Base-by-base conservation (phyloP, 1,140 invertebrate species). In the Goniozus legneri region DNA sequence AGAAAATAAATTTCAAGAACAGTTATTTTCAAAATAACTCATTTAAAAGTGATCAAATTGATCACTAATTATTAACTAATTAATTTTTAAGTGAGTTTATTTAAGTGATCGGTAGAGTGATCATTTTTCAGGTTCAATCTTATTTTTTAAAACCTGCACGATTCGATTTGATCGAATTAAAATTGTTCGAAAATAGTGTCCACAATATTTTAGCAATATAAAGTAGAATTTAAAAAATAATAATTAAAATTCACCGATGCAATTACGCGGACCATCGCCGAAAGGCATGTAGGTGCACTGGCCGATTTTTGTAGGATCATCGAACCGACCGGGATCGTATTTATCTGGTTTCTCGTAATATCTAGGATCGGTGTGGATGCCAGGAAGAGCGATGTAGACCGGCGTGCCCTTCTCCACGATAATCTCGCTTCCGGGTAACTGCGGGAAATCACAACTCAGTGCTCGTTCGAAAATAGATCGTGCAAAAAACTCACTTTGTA, bases 281-380 rank as follows among this genome's bases (percentile, higher is more conserved):
- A 71, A 71, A 0, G 65, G 64, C 44, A 71, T 38, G 14, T 55
- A 68, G 1, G 58, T 56, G 15, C 33, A 56, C 0, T 41, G 33
- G 21, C 38, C 19, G 2, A 64, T 63, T 14, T 67, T 62, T 20
- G 40, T 51, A 46, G 77, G 67, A 1, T 70, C 64, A n/a, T 59
- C 64, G 31, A 75, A 79, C 58, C 77, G 55, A 27, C 79, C 77
- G 2, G 79, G 79, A 59, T 79, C 52, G 49, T 74, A 82, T 31
- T 47, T 49, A 15, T 74, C 58, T 0, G 80, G 80, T 42, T 81
- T 52, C 0, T 59, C 52, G 53, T 63, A 76, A 31, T 62, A 60
- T n/a, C 65, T 69, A 7, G 69, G 58, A 58, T 79, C 69, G 1
- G 47, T 34, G 8, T 82, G 78, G 13, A 81, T 47, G 4, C 58